A percentile compares a stretch with the other conserved stretches of the same genome.
These are phyloP conservation scores for Porites rus DNA, from an alignment of 92 coral and sea anemone species.

Conservation along the genomic window DNA sequence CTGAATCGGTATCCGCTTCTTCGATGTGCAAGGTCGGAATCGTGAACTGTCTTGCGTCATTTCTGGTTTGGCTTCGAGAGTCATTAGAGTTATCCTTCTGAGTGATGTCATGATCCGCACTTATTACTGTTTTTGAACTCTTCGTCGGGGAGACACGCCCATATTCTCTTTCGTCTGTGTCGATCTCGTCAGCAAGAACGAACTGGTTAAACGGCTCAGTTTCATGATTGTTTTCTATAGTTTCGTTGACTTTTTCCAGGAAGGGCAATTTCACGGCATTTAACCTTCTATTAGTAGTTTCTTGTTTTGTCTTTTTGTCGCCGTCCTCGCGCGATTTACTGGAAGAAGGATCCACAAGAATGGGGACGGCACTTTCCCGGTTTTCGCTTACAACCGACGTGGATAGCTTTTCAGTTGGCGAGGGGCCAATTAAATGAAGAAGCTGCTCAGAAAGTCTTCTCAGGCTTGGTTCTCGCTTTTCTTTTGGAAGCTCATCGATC, in stretches of 20 bases:
- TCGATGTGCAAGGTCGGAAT: slow-evolving; percentile 72
- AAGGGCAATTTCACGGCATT: slow-evolving; percentile 9
- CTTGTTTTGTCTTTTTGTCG: background rate
- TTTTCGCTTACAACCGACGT: slow-evolving; percentile 1
- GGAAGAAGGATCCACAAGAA: background rate
- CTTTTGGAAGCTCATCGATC: slow-evolving; percentile 45
- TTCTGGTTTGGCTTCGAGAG: background rate
- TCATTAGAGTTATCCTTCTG: background rate
- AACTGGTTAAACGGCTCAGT: background rate
- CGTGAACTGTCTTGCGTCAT: slow-evolving; percentile 32
- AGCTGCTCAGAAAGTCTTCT: slow-evolving; percentile 80
- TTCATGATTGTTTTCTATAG: background rate
- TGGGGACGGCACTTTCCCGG: background rate
- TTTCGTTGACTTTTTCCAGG: slow-evolving; percentile 8
- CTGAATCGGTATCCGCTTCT: slow-evolving; percentile 52
- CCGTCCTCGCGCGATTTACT: background rate
- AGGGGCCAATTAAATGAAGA: slow-evolving; percentile 71
- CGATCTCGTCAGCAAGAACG: background rate
- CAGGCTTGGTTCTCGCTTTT: slow-evolving; percentile 70
- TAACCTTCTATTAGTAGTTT: background rate
- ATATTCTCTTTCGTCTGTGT: background rate
- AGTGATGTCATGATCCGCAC: background rate
- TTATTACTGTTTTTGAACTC: background rate
- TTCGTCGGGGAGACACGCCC: background rate
- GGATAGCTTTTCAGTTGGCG: slow-evolving; percentile 34